A percentile compares a stretch with the other conserved stretches of the same genome.
Conservation (phyloP, 2,888 invertebrate species). For the Spialia ferax region DNA sequence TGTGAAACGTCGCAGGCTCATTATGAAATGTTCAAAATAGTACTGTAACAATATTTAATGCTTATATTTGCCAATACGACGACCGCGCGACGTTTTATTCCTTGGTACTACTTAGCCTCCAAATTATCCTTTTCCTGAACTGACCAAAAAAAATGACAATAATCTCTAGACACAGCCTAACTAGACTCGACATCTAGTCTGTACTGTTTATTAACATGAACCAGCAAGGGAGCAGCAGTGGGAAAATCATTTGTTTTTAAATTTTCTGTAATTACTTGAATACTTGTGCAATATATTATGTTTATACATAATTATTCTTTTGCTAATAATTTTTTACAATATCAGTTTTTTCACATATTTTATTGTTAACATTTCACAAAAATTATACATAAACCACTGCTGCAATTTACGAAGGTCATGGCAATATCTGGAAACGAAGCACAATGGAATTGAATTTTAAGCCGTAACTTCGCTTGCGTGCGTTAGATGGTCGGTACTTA, state of each 20-base stretch:
- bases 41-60: conserved; percentile 30
- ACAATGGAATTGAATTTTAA: conserved; percentile 82
- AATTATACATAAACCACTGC: conserved; percentile 44
- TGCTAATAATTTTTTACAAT: not conserved
- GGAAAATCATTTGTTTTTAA: conserved; percentile 19
- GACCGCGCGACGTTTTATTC: conserved; percentile 24
- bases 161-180: conserved; percentile 81
- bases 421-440: conserved; percentile 66
- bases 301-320: too few species aligned
- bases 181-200: conserved; percentile 65
- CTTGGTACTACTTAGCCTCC: conserved; percentile 49
- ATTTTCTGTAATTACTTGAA: not conserved
- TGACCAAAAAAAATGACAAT: conserved; percentile 85
- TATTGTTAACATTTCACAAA: not conserved
- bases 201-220: conserved; percentile 34
- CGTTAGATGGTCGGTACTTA: conserved; percentile 73
- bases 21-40: conserved; percentile 45
- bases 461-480: conserved; percentile 73
- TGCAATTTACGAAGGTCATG: conserved; percentile 46
- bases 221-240: conserved; percentile 48
- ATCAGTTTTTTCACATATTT: too few species aligned
- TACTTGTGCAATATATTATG: not conserved
- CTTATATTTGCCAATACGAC: conserved; percentile 21
- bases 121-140: conserved; percentile 65
- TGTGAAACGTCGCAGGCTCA: conserved; percentile 47